These are phyloP conservation scores for Hydrophis major DNA, from an alignment of 2,797 vertebrate genomes.

Conservation along the genomic window DNA sequence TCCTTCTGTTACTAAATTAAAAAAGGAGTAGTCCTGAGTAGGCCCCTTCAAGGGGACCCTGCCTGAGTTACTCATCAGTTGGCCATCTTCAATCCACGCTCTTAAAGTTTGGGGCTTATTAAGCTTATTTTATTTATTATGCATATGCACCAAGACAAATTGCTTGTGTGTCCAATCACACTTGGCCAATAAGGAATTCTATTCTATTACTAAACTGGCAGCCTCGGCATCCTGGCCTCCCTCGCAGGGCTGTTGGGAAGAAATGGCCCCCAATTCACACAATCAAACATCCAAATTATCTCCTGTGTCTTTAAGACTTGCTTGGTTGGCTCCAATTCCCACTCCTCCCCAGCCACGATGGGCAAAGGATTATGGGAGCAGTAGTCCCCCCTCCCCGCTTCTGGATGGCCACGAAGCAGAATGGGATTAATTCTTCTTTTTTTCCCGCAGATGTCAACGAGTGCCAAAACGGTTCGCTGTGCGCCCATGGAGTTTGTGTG, in stretches of 20 bases:
- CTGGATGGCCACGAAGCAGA: background rate
- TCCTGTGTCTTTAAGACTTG: background rate
- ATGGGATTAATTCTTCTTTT: background rate
- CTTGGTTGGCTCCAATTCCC: background rate
- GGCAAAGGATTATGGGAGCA: background rate
- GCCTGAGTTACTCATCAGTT: too few relatives aligned
- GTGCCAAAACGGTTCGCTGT: conserved; percentile 8
- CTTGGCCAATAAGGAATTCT: too few relatives aligned
- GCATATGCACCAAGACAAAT: too few relatives aligned
- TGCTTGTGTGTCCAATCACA: too few relatives aligned
- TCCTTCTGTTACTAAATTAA: too few relatives aligned
- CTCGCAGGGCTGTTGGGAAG: background rate
- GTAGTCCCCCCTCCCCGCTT: background rate
- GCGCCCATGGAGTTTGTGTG: background rate
- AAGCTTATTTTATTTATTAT: too few relatives aligned
- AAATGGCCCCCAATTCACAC: too few relatives aligned
- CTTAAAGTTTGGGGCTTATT: background rate
- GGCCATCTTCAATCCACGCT: too few relatives aligned
- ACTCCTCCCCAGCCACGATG: background rate
- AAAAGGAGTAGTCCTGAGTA: too few relatives aligned
- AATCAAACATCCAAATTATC: background rate
- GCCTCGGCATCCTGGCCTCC: background rate
- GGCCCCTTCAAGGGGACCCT: too few relatives aligned
- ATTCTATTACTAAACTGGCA: background rate
- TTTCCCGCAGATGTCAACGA: conserved; percentile 17